Base-by-base conservation (phyloP, 2,113 vertebrate species). In the Chrysemys picta region DNA sequence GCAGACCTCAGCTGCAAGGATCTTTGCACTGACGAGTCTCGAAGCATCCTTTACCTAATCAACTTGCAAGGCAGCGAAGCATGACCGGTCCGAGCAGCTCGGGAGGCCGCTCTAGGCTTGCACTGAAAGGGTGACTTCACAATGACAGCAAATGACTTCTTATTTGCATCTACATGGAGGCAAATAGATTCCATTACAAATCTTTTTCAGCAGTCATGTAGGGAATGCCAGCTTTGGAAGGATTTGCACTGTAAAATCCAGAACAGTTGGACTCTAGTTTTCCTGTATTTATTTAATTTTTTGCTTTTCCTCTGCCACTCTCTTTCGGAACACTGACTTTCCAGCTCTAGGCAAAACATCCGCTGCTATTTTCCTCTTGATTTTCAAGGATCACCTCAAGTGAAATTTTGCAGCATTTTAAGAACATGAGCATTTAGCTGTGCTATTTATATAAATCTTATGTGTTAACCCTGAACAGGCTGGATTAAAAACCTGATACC, bases 311-410 rank as follows among this genome's bases (percentile, higher is more conserved):
- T 92, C 86, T 91, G 94, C 57, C 93, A 85, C 96, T 94, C 88
- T 96, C 86, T 98, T 97, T 97, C 85, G 84, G 93, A 97, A 97
- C 95, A 96, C 91, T 98, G 97, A 95, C 90, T 98, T 97, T 94
- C 90, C 72, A 82, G 96, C 97, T 97, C 76, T 94, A 97, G 94
- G 96, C 93, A 56, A 97, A 97, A 95, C 85, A 96, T 88, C 82
- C 87, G 21, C 93, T 97, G 92, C 91, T 97, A 87, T 97, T 97
- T 97, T 96, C 95, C 85, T 90, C 92, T 93, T 89, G 54, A 80
- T 98, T 96, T 96, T 96, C 88, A 97, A 97, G 89, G 91, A 95
- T 98, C 84, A 95, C 95, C 96, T 96, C 97, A 85, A 97, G 94
- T 92, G 96, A 98, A 97, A 97, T 89, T 93, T 84, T 49, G 72